A percentile compares a stretch with the other conserved stretches of the same genome.
phyloP scores from a whole-genome alignment of 2,888 invertebrate genomes.

The Mechanitis mazaeus region DNA sequence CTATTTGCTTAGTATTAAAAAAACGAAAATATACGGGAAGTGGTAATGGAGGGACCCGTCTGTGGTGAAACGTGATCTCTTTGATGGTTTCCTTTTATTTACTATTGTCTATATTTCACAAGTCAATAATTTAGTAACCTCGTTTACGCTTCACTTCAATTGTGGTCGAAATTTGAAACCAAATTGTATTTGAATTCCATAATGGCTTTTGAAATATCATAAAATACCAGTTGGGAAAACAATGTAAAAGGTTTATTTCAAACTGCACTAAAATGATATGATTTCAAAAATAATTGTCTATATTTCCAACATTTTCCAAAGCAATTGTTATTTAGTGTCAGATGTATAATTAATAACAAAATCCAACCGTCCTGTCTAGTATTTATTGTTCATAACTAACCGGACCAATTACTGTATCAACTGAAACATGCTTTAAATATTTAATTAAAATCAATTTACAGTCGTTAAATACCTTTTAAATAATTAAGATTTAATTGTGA shows the following conservation, averaged over 20 bases:
- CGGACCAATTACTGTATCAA: too few species aligned
- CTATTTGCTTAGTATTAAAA: conserved; percentile 10
- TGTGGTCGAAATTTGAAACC: neutral
- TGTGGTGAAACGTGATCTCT: conserved; percentile 13
- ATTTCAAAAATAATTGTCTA: too few species aligned
- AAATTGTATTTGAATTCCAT: neutral
- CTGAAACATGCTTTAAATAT: too few species aligned
- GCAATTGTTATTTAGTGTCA: too few species aligned
- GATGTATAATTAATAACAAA: too few species aligned
- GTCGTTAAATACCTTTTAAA: too few species aligned
- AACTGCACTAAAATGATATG: too few species aligned
- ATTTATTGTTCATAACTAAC: too few species aligned
- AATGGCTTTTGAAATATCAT: neutral
- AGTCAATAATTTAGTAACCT: neutral
- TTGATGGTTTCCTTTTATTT: conserved; percentile 1
- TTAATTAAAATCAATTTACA: too few species aligned
- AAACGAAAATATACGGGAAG: conserved; percentile 15
- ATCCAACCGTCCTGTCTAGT: too few species aligned
- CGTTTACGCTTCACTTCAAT: conserved; percentile 1
- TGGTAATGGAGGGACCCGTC: conserved; percentile 1
- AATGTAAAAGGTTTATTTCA: neutral
- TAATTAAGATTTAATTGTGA: too few species aligned
- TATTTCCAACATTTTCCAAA: too few species aligned
- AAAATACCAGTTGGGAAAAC: neutral
- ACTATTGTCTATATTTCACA: neutral